Percentiles rank a stretch among this genome's conserved stretches.
Evolutionary conservation across 2,797 vertebrate species (phyloP).

Genomic region (Pterois miles): DNA sequence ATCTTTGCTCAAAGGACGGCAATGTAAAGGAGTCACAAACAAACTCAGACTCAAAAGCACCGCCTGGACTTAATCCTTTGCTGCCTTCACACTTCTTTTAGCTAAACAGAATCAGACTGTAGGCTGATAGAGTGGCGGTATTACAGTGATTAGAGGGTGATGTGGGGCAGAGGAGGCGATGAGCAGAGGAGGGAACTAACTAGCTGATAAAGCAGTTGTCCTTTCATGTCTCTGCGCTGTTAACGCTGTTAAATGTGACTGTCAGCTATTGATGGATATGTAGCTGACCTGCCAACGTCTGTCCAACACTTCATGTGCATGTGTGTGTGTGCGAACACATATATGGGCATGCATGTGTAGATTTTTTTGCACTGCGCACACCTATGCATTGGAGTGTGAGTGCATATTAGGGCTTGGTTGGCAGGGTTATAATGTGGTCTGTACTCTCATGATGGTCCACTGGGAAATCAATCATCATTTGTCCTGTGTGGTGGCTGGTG

Average conservation of each 20-base stretch:
- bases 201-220: constrained; percentile 71
- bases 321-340: neutral
- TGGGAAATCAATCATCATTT: constrained; percentile 59
- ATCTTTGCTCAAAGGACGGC: neutral
- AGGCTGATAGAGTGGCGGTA: constrained; percentile 11
- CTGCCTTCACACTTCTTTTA: neutral
- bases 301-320: constrained; percentile 47
- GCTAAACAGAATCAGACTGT: neutral
- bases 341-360: constrained; percentile 46
- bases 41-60: neutral
- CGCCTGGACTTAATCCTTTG: neutral
- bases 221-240: constrained; percentile 64
- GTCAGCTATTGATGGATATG: constrained; percentile 77
- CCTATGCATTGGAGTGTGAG: constrained; percentile 42
- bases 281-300: constrained; percentile 54
- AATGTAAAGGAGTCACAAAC: neutral
- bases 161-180: constrained; percentile 2
- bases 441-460: constrained; percentile 39
- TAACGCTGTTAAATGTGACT: constrained; percentile 76
- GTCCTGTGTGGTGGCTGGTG: constrained; percentile 49
- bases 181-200: constrained; percentile 49
- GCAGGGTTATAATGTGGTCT: constrained; percentile 36
- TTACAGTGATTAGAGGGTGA: constrained; percentile 19
- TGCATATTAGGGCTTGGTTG: constrained; percentile 14
- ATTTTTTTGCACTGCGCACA: constrained; percentile 22